Evolutionary conservation across 2,113 vertebrate genomes (phyloP), one percentile per base, ranked within the genome.

Genomic region (Eptatretus burgeri): DNA sequence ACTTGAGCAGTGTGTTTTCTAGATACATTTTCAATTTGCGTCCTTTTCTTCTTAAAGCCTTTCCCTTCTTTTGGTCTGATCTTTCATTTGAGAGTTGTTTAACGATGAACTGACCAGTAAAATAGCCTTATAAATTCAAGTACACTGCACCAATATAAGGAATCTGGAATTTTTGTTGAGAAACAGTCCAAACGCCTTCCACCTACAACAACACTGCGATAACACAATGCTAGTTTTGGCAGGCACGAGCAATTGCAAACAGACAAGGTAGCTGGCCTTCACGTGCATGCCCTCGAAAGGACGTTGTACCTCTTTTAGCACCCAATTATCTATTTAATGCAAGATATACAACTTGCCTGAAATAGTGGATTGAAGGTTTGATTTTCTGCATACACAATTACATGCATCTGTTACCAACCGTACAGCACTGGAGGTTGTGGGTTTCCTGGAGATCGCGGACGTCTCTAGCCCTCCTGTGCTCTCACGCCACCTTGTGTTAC

Each of bases 391-490:
- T 17, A 2, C 10, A 13, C 56, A 17, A 5, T 56, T 17, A 16
- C 14, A 56, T 17, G 8, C 52, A 16, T 4, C 52, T 4, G 52
- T 17, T 17, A 17, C 52, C 52, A 56, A 10, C 56, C 56, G 12
- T 9, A 52, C 74, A 98, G 91, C 95, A 70, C 74, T 98, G 70
- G 86, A 94, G 75, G 84, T 98, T 62, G 77, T 98, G 70, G 91
- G 91, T 1, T 98, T 96, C 73, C 84, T 98, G 73, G 89, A 98
- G 72, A 93, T 98, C 67, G 84, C 80, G 51, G 91, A 98, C 70
- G 95, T 98, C 69, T 83, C 86, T 66, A 98, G 91, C 65, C 91
- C 91, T 52, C 89, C 89, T 9, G 91, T 96, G 66, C 73, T 89
- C 66, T 96, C 91, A 65, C 81, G 89, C 68, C 91, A 98, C 73